Evolutionary conservation across 2,797 vertebrate species (phyloP).

Genomic region (Syngnathus rostellatus): DNA sequence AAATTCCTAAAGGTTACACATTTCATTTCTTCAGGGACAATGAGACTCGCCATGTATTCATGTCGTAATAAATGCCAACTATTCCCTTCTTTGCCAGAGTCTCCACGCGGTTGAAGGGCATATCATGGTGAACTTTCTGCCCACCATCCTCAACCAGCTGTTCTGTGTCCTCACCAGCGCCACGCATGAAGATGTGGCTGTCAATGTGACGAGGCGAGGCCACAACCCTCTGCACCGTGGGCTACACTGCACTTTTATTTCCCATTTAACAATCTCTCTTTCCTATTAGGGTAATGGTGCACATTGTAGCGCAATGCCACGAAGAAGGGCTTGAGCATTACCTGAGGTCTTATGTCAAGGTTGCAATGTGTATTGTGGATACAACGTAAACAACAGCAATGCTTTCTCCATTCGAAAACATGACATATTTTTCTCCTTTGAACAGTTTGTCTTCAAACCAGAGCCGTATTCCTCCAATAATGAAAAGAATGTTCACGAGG

Average conservation of each 20-base stretch:
- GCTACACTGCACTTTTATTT: neutral
- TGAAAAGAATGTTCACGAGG: conserved; percentile 85
- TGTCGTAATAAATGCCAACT: conserved; percentile 4
- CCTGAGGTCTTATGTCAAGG: conserved; percentile 93
- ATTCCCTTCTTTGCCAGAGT: conserved; percentile 63
- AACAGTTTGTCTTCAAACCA: conserved; percentile 88
- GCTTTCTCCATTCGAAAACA: neutral
- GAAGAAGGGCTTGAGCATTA: conserved; percentile 94
- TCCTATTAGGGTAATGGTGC: conserved; percentile 86
- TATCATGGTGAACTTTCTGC: conserved; percentile 94
- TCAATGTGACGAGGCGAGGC: conserved; percentile 87
- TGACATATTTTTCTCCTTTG: neutral
- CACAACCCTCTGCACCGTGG: neutral
- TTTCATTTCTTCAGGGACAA: neutral
- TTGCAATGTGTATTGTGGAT: conserved; percentile 31
- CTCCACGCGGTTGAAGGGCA: conserved; percentile 95
- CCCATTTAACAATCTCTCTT: neutral
- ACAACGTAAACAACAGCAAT: neutral
- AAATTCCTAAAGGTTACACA: conserved; percentile 91
- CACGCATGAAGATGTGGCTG: conserved; percentile 87
- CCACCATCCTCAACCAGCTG: conserved; percentile 91
- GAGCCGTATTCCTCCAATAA: conserved; percentile 73
- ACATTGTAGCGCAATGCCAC: conserved; percentile 94
- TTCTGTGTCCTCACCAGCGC: conserved; percentile 86
- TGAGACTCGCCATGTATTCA: neutral